phyloP scores from a whole-genome alignment of 35 echinoderm and acorn worm species.

The Apostichopus californicus region DNA sequence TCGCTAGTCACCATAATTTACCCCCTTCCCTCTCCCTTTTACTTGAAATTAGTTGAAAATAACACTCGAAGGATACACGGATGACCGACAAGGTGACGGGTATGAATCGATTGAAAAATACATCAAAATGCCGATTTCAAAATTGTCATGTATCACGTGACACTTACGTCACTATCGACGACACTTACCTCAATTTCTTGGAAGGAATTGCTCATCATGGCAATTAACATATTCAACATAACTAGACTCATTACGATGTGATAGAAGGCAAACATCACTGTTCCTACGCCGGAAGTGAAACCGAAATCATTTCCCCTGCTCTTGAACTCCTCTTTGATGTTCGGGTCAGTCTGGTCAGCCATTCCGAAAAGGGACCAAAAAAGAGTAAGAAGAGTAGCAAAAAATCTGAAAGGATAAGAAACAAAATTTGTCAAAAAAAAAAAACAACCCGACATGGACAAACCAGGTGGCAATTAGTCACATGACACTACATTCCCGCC shows the following conservation, averaged over 20 bases:
- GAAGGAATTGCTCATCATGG: constrained; percentile 99
- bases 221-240: constrained; percentile 99
- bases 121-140: background rate
- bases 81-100: too few species aligned
- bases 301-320: constrained; percentile 27
- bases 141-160: background rate
- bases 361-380: constrained; percentile 97
- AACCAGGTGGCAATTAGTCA: too few species aligned
- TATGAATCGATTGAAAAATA: too few species aligned
- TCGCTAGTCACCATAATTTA: too few species aligned
- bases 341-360: constrained; percentile 57
- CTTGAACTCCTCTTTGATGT: background rate
- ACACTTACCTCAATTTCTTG: constrained; percentile 93
- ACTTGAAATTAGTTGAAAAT: too few species aligned
- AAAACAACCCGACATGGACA: background rate
- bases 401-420: constrained; percentile 61
- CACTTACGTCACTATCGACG: too few species aligned
- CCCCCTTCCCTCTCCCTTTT: too few species aligned
- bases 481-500: too few species aligned
- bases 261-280: constrained; percentile 76
- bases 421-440: background rate
- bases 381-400: constrained; percentile 75
- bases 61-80: too few species aligned
- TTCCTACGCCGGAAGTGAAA: constrained; percentile 72
- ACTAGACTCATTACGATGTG: constrained; percentile 89